Conservation (phyloP, 2,113 vertebrate genomes). For the Pyxicephalus adspersus region DNA sequence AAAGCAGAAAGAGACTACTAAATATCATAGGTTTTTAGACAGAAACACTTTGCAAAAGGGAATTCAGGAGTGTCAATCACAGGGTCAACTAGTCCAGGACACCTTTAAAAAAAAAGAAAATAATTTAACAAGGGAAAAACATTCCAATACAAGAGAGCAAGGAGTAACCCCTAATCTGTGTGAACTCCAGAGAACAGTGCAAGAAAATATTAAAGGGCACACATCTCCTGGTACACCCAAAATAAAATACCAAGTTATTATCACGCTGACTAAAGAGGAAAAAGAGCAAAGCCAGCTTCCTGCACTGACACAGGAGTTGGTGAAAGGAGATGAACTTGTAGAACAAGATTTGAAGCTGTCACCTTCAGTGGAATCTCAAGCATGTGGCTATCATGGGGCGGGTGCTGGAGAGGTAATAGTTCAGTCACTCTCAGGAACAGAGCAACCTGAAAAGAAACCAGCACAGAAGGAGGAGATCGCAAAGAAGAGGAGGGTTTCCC, state of each 20-base stretch:
- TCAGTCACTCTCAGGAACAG: conserved; percentile 10
- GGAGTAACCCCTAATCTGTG: not conserved
- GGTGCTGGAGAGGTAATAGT: conserved; percentile 36
- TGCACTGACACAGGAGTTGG: not conserved
- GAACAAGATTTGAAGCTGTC: conserved; percentile 43
- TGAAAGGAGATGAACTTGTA: conserved; percentile 39
- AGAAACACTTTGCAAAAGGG: not conserved
- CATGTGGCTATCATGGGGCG: conserved; percentile 40
- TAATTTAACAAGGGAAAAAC: not conserved
- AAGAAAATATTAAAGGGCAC: not conserved
- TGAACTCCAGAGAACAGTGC: not conserved
- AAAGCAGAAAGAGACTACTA: not conserved
- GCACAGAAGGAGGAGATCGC: conserved; percentile 32
- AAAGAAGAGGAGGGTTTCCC: not conserved
- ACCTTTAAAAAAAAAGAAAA: not conserved
- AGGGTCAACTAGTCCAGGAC: not conserved
- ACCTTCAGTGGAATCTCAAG: conserved; percentile 48
- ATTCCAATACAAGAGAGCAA: not conserved
- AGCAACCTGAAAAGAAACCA: conserved; percentile 16
- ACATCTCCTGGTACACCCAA: not conserved
- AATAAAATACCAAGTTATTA: not conserved
- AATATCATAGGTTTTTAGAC: not conserved
- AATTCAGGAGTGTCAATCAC: not conserved
- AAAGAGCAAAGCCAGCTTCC: not conserved
- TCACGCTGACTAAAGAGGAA: conserved; percentile 30